phyloP scores from a whole-genome alignment of 1,140 invertebrate species.

The Periplaneta americana region DNA sequence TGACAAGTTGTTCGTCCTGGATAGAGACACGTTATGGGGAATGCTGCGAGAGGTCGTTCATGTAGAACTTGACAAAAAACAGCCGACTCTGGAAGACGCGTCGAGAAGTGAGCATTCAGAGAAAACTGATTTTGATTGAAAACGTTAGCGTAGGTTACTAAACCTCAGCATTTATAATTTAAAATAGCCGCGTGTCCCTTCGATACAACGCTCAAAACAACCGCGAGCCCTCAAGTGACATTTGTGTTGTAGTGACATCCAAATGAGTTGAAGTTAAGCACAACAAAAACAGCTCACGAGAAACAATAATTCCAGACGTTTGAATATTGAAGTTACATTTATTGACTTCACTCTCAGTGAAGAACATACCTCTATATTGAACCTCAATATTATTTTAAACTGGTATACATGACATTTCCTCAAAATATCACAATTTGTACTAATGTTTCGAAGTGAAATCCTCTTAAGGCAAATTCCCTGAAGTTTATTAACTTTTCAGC shows the following conservation, averaged over 20 bases:
- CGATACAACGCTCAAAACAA: neutral
- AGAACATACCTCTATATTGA: neutral
- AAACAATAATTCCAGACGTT: no score
- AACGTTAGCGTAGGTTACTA: neutral
- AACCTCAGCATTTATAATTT: neutral
- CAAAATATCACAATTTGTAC: no score
- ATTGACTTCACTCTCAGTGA: neutral
- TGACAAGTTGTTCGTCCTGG: conserved; percentile 46
- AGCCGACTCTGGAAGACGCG: neutral
- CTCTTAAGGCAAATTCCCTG: no score
- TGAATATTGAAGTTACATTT: neutral
- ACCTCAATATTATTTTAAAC: neutral
- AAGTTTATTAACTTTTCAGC: no score
- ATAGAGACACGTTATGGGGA: conserved; percentile 52
- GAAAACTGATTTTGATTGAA: neutral
- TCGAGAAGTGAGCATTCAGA: neutral
- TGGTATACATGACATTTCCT: no score
- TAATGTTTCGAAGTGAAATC: no score
- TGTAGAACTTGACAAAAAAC: conserved; percentile 7
- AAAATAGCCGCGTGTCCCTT: neutral
- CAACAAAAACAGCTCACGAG: no score
- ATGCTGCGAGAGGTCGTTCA: conserved; percentile 47
- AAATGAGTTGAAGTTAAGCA: no score
- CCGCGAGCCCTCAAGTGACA: no score
- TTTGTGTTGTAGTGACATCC: no score